Evolutionary conservation across 2,888 invertebrate species (phyloP), one percentile per base, ranked within the genome.

Genomic region (Chrysolina oricalcia): DNA sequence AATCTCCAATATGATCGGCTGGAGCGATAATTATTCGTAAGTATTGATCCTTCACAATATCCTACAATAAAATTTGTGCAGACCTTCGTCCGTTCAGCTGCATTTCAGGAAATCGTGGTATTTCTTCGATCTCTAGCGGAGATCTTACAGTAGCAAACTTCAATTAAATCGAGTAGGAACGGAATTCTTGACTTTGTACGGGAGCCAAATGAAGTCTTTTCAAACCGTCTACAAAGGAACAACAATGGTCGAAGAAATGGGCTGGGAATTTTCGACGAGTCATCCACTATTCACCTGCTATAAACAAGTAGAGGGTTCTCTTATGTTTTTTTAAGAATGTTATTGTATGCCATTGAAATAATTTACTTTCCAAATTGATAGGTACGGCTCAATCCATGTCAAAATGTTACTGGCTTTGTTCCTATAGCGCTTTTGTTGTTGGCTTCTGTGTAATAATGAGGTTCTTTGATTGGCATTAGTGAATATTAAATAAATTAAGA

Each of bases 201-300:
- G 87, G 85, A 87, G 87, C 87, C 86, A 86, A 87, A 87, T 86
- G 87, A 86, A 87, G 86, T 86, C 86, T 85, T 87, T 87, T 87
- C 85, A 86, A 82, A 78, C 77, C 74, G 71, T 81, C 81, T 82
- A 85, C 85, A 86, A 85, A 82, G 83, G 78, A 78, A 74, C 79
- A 77, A 84, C 85, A 86, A 86, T 84, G 80, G 83, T 78, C 75
- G 74, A 78, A 77, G 75, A 74, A 71, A 78, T 69, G 63, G 56
- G 63, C 65, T 73, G 64, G 73, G 63, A 63, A 73, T 72, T 35
- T 85, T 84, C 81, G 80, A 81, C 86, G 76, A 87, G 87, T 87
- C 87, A 87, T 87, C 83, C 80, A 80, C 83, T 82, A 86, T 87
- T 86, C 86, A 86, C 84, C 85, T 85, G 85, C 83, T 84, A 85